phyloP scores from a whole-genome alignment of 1,140 invertebrate genomes.

The Camponotus floridanus region DNA sequence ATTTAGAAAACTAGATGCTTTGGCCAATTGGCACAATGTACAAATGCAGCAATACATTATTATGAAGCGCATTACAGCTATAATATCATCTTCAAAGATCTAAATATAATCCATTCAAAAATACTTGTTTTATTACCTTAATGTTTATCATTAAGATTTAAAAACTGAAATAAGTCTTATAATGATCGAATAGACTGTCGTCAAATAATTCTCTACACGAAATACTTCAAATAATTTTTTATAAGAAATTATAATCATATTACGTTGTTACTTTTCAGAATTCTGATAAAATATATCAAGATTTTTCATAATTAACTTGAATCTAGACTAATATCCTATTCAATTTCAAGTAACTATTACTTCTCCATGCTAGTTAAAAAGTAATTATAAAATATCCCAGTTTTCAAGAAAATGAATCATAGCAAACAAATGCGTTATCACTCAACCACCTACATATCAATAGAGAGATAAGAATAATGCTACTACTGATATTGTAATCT shows the following conservation, averaged over 20 bases:
- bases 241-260: not conserved
- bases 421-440: constrained; percentile 10
- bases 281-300: not conserved
- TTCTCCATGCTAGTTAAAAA: not conserved
- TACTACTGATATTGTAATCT: not conserved
- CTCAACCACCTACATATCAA: not conserved
- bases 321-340: not conserved
- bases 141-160: not conserved
- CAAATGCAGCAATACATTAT: not conserved
- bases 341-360: not conserved
- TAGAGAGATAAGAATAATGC: not conserved
- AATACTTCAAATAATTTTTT: not conserved
- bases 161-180: not conserved
- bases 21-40: constrained; percentile 20
- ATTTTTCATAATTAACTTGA: not conserved
- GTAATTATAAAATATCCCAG: not conserved
- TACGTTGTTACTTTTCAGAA: not conserved
- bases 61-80: not conserved
- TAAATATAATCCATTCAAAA: constrained; percentile 46
- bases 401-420: constrained; percentile 6
- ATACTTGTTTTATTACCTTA: not conserved
- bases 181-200: constrained; percentile 6
- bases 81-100: constrained; percentile 24
- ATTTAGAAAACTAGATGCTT: not conserved
- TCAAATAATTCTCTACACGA: not conserved